Base-by-base conservation (phyloP, 1,140 invertebrate species). In the Drosophila saltans region DNA sequence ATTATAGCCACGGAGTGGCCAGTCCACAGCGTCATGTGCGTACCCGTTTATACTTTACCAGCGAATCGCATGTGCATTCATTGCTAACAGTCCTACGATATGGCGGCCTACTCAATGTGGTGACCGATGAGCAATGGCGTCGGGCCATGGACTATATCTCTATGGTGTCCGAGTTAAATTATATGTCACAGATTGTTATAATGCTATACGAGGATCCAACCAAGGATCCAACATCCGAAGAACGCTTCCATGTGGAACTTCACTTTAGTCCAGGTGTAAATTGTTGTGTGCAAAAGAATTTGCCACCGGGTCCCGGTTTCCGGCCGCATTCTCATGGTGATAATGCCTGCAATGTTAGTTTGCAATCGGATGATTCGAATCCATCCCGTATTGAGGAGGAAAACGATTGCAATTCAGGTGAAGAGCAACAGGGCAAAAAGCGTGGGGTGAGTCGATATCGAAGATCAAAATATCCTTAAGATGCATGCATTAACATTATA, bases 121-220 rank as follows among this genome's bases (percentile, higher is more conserved):
- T 95, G 7, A 97, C 95, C 89, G 98, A 99, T 92, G 98, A 99
- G 92, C 99, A 99, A 91, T 99, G 99, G 99, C 95, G 97, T 6
- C 94, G 98, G 69, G 99, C 99, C 0, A 98, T 99, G 98, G 98
- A 99, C 85, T 99, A 99, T 91, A 96, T 99, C 1, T 97, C 97
- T 57, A 97, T 98, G 94, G 98, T 99, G 1, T 97, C 98, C 0
- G 99, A 99, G 93, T 94, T 99, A 1, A 99, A 99, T 93, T 99
- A 99, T 92, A 98, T 99, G 97, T 99, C 98, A 0, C 99, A 99
- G 93, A 97, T 99, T 60, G 98, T 99, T 0, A 97, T 99, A 3
- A 99, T 99, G 98, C 93, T 99, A n/a, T 99, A 99, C 92, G 98
- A 99, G 93, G 98, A 99, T 93, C 98, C 98, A 4, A 99, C 97